A percentile compares a stretch with the other conserved stretches of the same genome.
Conservation (phyloP, 1,140 invertebrate genomes). For the Apis mellifera region DNA sequence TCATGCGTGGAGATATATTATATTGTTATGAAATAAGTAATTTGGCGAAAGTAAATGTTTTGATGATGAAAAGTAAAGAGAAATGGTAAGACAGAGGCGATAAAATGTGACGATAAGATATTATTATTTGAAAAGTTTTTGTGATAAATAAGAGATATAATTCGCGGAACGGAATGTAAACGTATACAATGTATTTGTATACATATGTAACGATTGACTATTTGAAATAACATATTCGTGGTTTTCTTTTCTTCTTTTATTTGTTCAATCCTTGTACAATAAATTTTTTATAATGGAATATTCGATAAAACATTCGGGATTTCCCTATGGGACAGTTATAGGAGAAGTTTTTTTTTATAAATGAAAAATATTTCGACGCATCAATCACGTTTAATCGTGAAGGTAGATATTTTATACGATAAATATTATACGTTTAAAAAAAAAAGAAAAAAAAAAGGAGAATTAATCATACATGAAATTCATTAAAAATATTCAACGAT, state of each 20-base stretch:
- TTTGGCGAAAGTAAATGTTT: neutral
- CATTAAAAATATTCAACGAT: neutral
- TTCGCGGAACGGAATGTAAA: neutral
- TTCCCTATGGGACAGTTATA: neutral
- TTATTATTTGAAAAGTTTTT: neutral
- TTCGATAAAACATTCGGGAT: neutral
- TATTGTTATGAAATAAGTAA: neutral
- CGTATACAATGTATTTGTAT: neutral
- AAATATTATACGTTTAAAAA: neutral
- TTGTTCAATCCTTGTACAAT: neutral
- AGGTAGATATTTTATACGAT: neutral
- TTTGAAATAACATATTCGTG: no score
- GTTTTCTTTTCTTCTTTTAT: neutral
- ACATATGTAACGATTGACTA: neutral
- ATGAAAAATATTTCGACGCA: neutral
- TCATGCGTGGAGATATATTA: no score
- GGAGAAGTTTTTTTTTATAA: neutral
- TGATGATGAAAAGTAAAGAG: neutral
- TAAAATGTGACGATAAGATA: neutral
- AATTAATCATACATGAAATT: neutral
- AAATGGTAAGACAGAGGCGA: neutral
- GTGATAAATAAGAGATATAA: neutral
- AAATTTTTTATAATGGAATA: constrained; percentile 16
- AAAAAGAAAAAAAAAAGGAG: no score
- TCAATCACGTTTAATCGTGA: neutral